Evolutionary conservation across 2,113 vertebrate genomes (phyloP), one percentile per base, ranked within the genome.

Genomic region (Channa maculata): DNA sequence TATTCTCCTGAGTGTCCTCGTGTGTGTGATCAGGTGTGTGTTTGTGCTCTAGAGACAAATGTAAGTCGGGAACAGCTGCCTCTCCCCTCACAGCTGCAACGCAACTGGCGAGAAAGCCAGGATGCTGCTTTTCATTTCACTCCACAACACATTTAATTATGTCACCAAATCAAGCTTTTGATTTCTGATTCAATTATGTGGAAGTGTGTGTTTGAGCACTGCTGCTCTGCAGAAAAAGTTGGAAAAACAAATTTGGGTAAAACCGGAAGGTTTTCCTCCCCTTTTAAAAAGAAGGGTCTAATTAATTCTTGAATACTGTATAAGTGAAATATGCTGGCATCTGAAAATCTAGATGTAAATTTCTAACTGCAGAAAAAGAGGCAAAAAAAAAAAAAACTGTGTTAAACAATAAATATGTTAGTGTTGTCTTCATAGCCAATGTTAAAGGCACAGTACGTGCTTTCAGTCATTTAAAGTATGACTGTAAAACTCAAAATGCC

Each of bases 1-100:
- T 58, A 12, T 79, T 79, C 77, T 77, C 79, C 64, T 36, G 57
- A 75, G 57, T 52, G 61, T 85, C 65, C 54, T 69, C 60, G 2
- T 80, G 61, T 71, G 54, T 71, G 77, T 64, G 73, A 57, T 79
- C 71, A 72, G 71, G 59, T 86, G 80, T 68, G 74, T 65, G 70
- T 80, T 57, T 72, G 80, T 76, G 71, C 48, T 79, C 71, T 1
- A 15, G 72, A 84, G 69, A 70, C 76, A 46, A 60, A 82, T 46
- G 38, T 44, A 63, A 59, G 76, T 73, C 48, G 53, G 69, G 69
- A 79, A 71, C 86, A 88, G 86, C 82, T 82, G 75, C 68, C 37
- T 62, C 64, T 77, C 41, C 43, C 43, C 51, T 36, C 60, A 62
- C 67, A 46, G 8, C 49, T 65, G n/a, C 15, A 14, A 60, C n/a